Base-by-base conservation (phyloP, 1,140 invertebrate genomes). In the Camponotus vicinus region DNA sequence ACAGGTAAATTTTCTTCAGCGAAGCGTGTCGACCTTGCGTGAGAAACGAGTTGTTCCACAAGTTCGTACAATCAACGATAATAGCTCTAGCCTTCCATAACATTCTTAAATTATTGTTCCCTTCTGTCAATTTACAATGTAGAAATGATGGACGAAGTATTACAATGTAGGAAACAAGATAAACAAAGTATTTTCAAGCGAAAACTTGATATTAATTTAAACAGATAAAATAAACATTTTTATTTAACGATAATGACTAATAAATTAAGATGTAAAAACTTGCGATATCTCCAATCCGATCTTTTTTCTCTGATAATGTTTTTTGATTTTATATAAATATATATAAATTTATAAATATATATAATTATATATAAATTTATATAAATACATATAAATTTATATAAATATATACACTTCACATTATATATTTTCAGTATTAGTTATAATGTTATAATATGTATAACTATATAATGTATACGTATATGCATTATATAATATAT, bases 231-330 rank as follows among this genome's bases (percentile, higher is more conserved):
- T 63, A 45, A 13, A 69, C 18, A 21, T 67, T 86, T 21, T 7
- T 40, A 18, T 18, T 79, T 66, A 6, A 86, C 89, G 13, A 79
- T 79, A 42, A 49, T 78, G 13, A 9, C 59, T 11, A 83, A 71
- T 18, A 85, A 88, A 42, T 52, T 91, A 21, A 77, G 88, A 42
- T 88, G 85, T 59, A 82, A 80, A 52, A 59, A 69, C 32, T 92
- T 7, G 49, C 52, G 1, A 64, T 34, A 7, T 59, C 86, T 63
- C 66, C 5, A 83, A 92, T 40, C 42, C 89, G 9, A 83, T 59
- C 69, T 73, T 4, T 87, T 91, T 0, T 86, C 88, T 2, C 85
- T 61, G 78, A 78, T 75, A 76, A 66, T 40, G 6, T 40, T 40
- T 40, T 37, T 6, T 40, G 3, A 40, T 40, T 40, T 40, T 40